A percentile compares a stretch with the other conserved stretches of the same genome.
Conservation (phyloP, 2,888 invertebrate genomes). For the Tineola bisselliella region DNA sequence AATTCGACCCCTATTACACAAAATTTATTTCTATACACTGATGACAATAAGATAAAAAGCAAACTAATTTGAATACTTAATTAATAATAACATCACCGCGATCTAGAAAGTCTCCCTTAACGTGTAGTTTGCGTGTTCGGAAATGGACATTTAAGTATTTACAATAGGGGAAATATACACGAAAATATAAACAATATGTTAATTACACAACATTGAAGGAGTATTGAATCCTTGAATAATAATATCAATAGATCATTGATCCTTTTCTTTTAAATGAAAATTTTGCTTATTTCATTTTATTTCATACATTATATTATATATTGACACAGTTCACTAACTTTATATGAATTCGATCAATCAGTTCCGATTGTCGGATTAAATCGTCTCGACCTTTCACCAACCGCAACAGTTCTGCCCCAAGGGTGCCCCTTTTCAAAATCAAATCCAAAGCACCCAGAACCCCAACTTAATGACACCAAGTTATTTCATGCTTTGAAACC, state of each 20-base stretch:
- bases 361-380: constrained; percentile 11
- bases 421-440: constrained; percentile 11
- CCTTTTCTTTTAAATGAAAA: not conserved
- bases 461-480: constrained; percentile 31
- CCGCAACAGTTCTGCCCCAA: not conserved
- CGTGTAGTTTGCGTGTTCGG: constrained; percentile 58
- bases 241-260: not conserved
- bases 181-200: constrained; percentile 2
- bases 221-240: not conserved
- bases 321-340: not conserved
- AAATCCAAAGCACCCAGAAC: constrained; percentile 31
- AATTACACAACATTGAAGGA: not conserved
- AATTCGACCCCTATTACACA: not conserved
- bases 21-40: not conserved
- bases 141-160: constrained; percentile 58
- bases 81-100: not conserved
- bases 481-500: constrained; percentile 47
- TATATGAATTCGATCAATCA: constrained; percentile 12
- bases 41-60: not conserved
- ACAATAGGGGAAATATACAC: constrained; percentile 28
- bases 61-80: constrained; percentile 1
- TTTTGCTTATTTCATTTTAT: not conserved
- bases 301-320: not conserved
- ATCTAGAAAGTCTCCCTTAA: constrained; percentile 54
- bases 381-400: constrained; percentile 9